A percentile compares a stretch with the other conserved stretches of the same genome.
These are phyloP conservation scores for Panurus biarmicus DNA, from an alignment of 2,113 vertebrate species.

Conservation along the genomic window DNA sequence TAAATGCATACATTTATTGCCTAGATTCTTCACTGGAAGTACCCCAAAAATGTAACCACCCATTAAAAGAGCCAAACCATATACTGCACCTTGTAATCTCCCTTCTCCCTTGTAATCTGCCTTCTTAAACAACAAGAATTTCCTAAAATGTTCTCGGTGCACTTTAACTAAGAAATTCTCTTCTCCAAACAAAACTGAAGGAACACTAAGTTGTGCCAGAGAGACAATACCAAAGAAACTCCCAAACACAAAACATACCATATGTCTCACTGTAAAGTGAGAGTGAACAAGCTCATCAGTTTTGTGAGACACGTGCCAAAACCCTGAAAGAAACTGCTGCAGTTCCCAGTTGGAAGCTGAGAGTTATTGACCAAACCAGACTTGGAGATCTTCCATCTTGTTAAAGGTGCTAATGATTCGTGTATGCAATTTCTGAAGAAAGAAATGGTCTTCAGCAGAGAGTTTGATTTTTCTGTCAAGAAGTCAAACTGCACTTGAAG, in stretches of 20 bases:
- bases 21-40: neutral
- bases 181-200: neutral
- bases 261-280: neutral
- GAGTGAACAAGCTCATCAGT: neutral
- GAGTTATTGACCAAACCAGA: conserved; percentile 41
- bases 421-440: neutral
- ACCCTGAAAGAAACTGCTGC: neutral
- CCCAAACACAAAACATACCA: neutral
- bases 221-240: neutral
- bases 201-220: neutral
- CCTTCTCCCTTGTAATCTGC: no score
- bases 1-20: neutral
- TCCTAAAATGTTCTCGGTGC: neutral
- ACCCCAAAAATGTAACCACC: neutral
- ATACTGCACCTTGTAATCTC: neutral
- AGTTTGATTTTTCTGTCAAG: conserved; percentile 41
- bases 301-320: neutral
- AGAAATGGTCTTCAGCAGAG: neutral
- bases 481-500: neutral
- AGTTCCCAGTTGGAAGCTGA: neutral
- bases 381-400: conserved; percentile 26
- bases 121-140: neutral
- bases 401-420: conserved; percentile 45
- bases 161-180: neutral
- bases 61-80: neutral